Conservation (phyloP, 2,113 vertebrate genomes). For the Laterallus jamaicensis region DNA sequence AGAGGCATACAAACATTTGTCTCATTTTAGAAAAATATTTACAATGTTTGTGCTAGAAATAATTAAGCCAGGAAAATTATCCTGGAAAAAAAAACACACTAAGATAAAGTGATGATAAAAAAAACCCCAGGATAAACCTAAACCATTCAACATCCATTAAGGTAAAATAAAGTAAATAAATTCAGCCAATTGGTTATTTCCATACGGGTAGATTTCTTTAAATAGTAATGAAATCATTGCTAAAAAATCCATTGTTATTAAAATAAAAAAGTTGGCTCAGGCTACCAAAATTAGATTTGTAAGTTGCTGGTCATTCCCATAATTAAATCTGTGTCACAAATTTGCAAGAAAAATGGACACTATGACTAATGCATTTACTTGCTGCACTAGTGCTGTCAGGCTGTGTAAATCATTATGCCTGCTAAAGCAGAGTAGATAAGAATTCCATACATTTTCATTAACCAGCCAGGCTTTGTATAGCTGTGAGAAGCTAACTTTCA, state of each 20-base stretch:
- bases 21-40: constrained; percentile 54
- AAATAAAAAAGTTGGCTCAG: constrained; percentile 79
- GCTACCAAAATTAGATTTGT: constrained; percentile 85
- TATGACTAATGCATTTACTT: constrained; percentile 85
- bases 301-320: constrained; percentile 84
- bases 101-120: background rate
- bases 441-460: constrained; percentile 78
- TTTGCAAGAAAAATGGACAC: constrained; percentile 84
- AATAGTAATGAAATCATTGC: constrained; percentile 83
- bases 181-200: constrained; percentile 77
- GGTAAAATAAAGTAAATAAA: constrained; percentile 68
- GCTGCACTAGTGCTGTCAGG: constrained; percentile 77
- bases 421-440: constrained; percentile 71
- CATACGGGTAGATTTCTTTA: constrained; percentile 76
- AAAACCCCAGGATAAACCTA: background rate
- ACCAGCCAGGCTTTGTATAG: constrained; percentile 26
- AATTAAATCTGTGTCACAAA: constrained; percentile 88
- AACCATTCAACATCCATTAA: constrained; percentile 64
- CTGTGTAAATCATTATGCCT: constrained; percentile 71
- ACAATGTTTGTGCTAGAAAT: background rate
- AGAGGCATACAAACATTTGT: background rate
- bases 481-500: background rate
- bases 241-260: constrained; percentile 84
- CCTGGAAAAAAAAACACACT: background rate
- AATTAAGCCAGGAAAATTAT: background rate